Base-by-base conservation (phyloP, 2,888 invertebrate genomes). In the Cryptus viduatorius region DNA sequence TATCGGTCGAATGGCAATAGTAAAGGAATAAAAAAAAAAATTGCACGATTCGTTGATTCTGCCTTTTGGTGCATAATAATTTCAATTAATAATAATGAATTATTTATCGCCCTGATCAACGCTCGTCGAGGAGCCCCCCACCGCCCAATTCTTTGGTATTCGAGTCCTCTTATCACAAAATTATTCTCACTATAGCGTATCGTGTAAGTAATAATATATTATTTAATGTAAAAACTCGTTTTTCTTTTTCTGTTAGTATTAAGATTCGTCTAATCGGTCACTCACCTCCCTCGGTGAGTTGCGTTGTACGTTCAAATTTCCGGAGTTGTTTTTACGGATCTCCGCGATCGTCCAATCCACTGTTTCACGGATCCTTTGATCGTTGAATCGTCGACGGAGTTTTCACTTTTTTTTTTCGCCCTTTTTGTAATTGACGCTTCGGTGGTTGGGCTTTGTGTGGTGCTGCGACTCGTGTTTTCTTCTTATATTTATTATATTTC, bases 91-190 rank as follows among this genome's bases (percentile, higher is more conserved):
- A 19, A 73, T 67, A 83, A 80, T 77, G 56, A 84, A 85, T 86
- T 67, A 71, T 65, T 68, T 69, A 73, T 59, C 64, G 69, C 56
- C 78, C 71, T 46, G 8, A 12, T 16, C 46, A 37, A 37, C 53
- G 68, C 53, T 68, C 69, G 79, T 68, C 42, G 16, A 44, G n/a
- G 77, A 76, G 84, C 77, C 50, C 24, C 10, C 14, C 14, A 46
- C 16, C 12, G 24, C 14, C 50, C n/a, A 29, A 48, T 78, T 86
- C 87, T 87, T 89, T 89, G 87, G 88, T 87, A 87, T 86, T 84
- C 79, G 79, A 82, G 81, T 84, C 84, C 86, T 82, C 79, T 82
- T 89, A 89, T 89, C 89, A 89, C 89, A 89, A 89, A 82, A 89
- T 88, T 86, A 86, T 87, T 88, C 85, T 89, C 88, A 86, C 87